These are phyloP conservation scores for Tetropium fuscum DNA, from an alignment of 2,888 invertebrate genomes.

Conservation along the genomic window DNA sequence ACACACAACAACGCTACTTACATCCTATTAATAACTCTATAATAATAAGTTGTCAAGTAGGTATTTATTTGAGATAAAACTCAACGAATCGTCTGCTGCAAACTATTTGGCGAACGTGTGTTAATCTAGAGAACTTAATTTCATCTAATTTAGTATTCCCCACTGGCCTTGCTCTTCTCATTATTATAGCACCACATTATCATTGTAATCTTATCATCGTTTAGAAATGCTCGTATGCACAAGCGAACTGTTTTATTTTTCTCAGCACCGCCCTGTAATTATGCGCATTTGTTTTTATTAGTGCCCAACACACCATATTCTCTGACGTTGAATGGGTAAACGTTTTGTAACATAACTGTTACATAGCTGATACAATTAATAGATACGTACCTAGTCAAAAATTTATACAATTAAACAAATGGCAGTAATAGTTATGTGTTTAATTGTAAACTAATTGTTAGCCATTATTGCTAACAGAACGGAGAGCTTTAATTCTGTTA, in stretches of 20 bases:
- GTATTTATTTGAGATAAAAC: slow-evolving; percentile 23
- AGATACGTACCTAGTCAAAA: no score
- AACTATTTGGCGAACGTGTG: slow-evolving; percentile 35
- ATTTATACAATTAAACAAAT: no score
- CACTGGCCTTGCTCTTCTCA: slow-evolving; percentile 55
- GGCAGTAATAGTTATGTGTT: no score
- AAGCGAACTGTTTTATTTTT: slow-evolving; percentile 10
- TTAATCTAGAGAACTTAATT: slow-evolving; percentile 50
- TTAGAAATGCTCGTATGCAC: slow-evolving; percentile 51
- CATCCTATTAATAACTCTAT: slow-evolving; percentile 8
- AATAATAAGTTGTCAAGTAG: slow-evolving; percentile 18
- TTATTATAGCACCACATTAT: slow-evolving; percentile 52
- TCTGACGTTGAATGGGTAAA: no score
- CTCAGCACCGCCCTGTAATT: slow-evolving; percentile 13
- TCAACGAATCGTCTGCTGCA: slow-evolving; percentile 12
- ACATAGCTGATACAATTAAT: no score
- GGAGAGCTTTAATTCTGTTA: no score
- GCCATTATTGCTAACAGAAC: no score
- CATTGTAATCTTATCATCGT: slow-evolving; percentile 61
- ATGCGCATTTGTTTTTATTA: no score
- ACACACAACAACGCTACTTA: slow-evolving; percentile 14
- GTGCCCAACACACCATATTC: no score
- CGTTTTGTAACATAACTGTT: no score
- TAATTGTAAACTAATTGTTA: no score
- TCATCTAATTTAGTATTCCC: slow-evolving; percentile 51